Evolutionary conservation across 2,888 invertebrate genomes (phyloP).

Genomic region (Cryptosula pallasiana): DNA sequence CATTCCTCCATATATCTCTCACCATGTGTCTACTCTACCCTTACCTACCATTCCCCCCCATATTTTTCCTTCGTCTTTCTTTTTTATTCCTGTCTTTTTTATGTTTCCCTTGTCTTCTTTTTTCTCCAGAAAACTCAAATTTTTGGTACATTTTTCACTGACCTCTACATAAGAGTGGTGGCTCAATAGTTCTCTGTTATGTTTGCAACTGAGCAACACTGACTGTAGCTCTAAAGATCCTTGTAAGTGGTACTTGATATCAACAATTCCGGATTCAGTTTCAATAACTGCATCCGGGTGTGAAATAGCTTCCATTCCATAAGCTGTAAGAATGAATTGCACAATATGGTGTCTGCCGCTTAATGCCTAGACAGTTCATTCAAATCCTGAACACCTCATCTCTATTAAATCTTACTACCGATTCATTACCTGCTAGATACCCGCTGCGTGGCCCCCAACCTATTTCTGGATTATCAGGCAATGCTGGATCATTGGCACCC

Average conservation of each 20-base stretch:
- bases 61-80: too few species aligned
- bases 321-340: slow-evolving; percentile 32
- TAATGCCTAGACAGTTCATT: too few species aligned
- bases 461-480: slow-evolving; percentile 46
- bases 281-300: slow-evolving; percentile 43
- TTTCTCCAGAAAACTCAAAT: too few species aligned
- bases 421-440: slow-evolving; percentile 30
- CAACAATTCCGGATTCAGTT: slow-evolving; percentile 42
- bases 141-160: too few species aligned
- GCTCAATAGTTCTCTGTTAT: not conserved
- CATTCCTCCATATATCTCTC: too few species aligned
- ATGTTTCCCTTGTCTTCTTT: too few species aligned
- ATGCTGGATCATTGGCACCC: slow-evolving; percentile 32
- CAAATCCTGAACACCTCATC: too few species aligned
- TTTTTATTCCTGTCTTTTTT: too few species aligned
- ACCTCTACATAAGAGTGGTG: not conserved
- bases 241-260: slow-evolving; percentile 36
- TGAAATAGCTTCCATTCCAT: slow-evolving; percentile 39
- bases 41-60: too few species aligned
- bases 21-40: too few species aligned
- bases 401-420: too few species aligned
- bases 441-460: slow-evolving; percentile 45
- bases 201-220: not conserved
- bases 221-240: not conserved
- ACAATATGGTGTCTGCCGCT: too few species aligned